Evolutionary conservation across 2,888 invertebrate genomes (phyloP).

Genomic region (Luperina testacea): DNA sequence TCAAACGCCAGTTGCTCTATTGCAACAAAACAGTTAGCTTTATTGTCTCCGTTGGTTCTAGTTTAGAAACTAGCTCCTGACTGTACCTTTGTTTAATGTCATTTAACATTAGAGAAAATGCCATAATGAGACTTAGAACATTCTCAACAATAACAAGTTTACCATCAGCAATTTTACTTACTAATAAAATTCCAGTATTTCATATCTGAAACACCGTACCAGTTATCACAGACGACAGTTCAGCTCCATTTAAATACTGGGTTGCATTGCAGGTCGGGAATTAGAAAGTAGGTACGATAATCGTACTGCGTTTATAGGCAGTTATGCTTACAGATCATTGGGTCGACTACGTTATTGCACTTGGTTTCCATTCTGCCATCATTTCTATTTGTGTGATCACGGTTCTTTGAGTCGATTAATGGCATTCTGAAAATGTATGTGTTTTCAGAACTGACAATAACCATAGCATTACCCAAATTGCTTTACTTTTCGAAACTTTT

Average conservation of each 20-base stretch:
- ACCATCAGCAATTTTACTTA: constrained; percentile 7
- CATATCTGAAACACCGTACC: constrained; percentile 44
- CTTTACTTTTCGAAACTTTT: neutral
- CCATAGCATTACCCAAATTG: constrained; percentile 11
- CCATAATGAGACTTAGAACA: neutral
- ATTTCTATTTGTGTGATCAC: constrained; percentile 42
- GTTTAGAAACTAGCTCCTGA: neutral
- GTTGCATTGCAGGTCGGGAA: constrained; percentile 61
- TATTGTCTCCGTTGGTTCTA: constrained; percentile 11
- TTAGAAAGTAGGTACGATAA: constrained; percentile 72
- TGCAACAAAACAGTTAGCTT: constrained; percentile 7
- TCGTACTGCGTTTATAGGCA: constrained; percentile 55
- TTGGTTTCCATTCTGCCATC: constrained; percentile 65
- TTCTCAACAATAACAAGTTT: constrained; percentile 10
- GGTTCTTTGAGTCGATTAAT: constrained; percentile 18
- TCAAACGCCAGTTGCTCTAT: constrained; percentile 19
- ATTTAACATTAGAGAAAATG: neutral
- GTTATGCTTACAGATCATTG: constrained; percentile 63
- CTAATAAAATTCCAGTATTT: constrained; percentile 25
- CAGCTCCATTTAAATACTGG: constrained; percentile 67
- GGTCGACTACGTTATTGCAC: constrained; percentile 58
- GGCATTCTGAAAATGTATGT: neutral
- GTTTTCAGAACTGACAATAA: neutral
- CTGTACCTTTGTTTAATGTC: neutral
- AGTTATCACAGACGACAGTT: constrained; percentile 59